Base-by-base conservation (phyloP, 1,140 invertebrate genomes). In the Dendrolimus kikuchii region DNA sequence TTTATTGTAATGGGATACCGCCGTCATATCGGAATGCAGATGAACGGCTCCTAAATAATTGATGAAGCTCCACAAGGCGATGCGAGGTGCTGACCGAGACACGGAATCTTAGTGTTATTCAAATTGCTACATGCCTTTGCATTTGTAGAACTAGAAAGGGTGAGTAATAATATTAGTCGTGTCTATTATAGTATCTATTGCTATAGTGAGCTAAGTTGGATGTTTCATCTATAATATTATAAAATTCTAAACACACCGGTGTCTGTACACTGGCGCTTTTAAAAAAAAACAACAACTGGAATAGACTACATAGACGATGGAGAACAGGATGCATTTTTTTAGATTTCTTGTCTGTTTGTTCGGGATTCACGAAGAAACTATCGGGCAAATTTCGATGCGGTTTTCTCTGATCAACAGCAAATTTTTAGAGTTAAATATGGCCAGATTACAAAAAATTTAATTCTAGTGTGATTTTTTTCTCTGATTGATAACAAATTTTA, bases 41-140 rank as follows among this genome's bases (percentile, higher is more conserved):
- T 75, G 70, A 71, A 71, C 71, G 64, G 64, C 64, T 70, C 65
- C 67, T 76, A 72, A 76, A 77, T 80, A 80, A 80, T 80, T 77
- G 73, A 80, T 77, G 68, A 66, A 66, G 62, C 68, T 63, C 71
- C 68, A 62, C 62, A 63, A 73, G 67, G 46, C 65, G 57, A 39
- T 48, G 55, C 55, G 56, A 64, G 57, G 62, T 57, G 23, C 66
- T 54, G 65, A 62, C 59, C 62, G 55, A 53, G 64, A 50, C 59
- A 46, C 54, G 55, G 64, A 49, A 63, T 68, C 55, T 61, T 70
- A 62, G 68, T 73, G 59, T 71, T 77, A 80, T 77, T 77, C 68
- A 80, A 76, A 79, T 71, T 58, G 62, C 43, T 62, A 70, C 71
- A 65, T 58, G 60, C 51, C 42, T 66, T 59, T 62, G 68, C 59